Evolutionary conservation across 1,140 invertebrate genomes (phyloP).

Genomic region (Calliphora vicina): DNA sequence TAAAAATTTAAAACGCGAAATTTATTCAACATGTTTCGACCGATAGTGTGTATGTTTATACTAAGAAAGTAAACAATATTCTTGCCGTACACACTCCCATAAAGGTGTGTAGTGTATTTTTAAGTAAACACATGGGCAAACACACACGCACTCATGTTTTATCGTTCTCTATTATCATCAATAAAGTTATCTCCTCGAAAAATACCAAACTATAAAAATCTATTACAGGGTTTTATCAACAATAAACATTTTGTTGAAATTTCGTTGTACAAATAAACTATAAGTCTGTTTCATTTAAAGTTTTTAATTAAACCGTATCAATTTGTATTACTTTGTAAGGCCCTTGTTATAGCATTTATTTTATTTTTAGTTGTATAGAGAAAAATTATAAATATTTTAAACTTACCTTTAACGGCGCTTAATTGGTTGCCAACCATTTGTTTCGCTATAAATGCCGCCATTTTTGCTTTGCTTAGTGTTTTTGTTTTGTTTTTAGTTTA

Average conservation of each 20-base stretch:
- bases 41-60: too few species aligned
- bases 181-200: not conserved
- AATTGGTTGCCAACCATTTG: constrained; percentile 99
- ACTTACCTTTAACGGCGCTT: constrained; percentile 96
- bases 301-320: too few species aligned
- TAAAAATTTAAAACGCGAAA: too few species aligned
- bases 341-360: too few species aligned
- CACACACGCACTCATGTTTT: not conserved
- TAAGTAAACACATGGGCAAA: too few species aligned
- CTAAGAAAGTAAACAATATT: not conserved
- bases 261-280: not conserved
- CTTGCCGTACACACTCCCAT: not conserved
- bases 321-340: too few species aligned
- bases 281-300: too few species aligned
- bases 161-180: not conserved
- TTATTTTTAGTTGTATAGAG: not conserved
- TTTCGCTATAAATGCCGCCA: constrained; percentile 98
- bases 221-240: not conserved
- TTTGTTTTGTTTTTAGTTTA: too few species aligned
- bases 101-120: not conserved
- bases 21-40: too few species aligned
- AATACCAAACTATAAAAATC: not conserved
- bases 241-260: too few species aligned
- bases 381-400: not conserved
- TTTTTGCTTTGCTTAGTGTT: constrained; percentile 68